These are phyloP conservation scores for Tricholaema leucomelas DNA, from an alignment of 2,113 vertebrate genomes.

Conservation along the genomic window DNA sequence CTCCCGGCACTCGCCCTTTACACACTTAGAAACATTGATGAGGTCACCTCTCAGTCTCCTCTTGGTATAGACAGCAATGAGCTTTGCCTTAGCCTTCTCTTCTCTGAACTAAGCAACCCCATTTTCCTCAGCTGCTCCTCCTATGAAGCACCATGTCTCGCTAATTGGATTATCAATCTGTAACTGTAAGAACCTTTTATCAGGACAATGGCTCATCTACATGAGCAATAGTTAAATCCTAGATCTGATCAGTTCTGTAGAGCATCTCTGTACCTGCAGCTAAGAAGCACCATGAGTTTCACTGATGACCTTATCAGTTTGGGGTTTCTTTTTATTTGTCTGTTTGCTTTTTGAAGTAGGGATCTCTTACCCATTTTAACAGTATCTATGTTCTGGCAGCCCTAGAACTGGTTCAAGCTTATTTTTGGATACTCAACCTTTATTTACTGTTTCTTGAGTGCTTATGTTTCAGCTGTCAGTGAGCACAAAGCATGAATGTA, in stretches of 20 bases:
- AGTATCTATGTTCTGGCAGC: background rate
- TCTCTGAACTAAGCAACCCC: too few species aligned
- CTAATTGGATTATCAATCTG: background rate
- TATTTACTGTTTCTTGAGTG: constrained; percentile 17
- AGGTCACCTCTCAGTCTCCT: too few species aligned
- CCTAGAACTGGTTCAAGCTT: background rate
- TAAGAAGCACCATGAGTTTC: background rate
- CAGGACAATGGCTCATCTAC: background rate
- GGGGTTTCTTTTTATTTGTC: background rate
- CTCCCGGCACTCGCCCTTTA: too few species aligned
- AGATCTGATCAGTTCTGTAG: background rate
- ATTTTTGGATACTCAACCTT: background rate
- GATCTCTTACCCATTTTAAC: background rate
- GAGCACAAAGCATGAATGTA: background rate
- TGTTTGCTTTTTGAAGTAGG: background rate
- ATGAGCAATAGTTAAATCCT: background rate
- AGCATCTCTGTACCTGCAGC: background rate
- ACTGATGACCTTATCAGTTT: background rate
- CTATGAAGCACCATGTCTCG: background rate
- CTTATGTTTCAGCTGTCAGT: constrained; percentile 51
- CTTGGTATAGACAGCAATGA: too few species aligned
- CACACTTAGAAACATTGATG: too few species aligned
- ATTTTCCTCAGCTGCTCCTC: too few species aligned
- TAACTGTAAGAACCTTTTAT: background rate
- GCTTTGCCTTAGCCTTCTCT: too few species aligned